Evolutionary conservation across 2,113 vertebrate genomes (phyloP), one percentile per base, ranked within the genome.

Genomic region (Penelope pileata): DNA sequence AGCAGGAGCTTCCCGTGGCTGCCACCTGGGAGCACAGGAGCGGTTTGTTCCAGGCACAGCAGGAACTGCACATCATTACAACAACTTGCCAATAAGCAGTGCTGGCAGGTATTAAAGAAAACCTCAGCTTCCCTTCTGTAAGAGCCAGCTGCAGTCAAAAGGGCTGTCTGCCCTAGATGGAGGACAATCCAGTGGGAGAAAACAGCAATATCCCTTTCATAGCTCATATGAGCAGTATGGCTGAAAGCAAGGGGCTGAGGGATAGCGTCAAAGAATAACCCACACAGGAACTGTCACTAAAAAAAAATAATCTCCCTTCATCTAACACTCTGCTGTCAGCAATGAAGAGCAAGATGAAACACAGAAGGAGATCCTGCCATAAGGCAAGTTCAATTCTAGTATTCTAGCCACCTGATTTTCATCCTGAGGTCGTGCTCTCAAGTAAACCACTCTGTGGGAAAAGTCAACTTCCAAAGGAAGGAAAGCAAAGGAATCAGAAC

Each of bases 271-370:
- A 23, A 40, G 10, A 75, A 9, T 18, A 66, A 45, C 67, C 53
- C 29, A 12, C 0, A 0, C 21, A 2, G 51, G 43, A 82, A 11
- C 32, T 29, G 90, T 23, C 32, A 18, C 24, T 11, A 7, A 30
- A 16, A 16, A 36, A 70, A 81, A 54, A 42, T 36, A 7, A 36
- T 5, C 12, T 50, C 68, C 54, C 53, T 79, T 16, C 16, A 27
- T 7, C 75, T 76, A 36, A n/a, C 8, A 51, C 21, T 16, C 3
- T 43, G 23, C 45, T n/a, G 29, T 36, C 51, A 64, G 63, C n/a
- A 50, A 8, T 1, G 7, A 42, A 62, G 21, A 56, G 22, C 0
- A 26, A 30, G 26, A 38, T 3, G 7, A 36, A 22, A 18, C 8
- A 2, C 0, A 4, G 29, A 40, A 29, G 58, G 16, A 62, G 32